These are phyloP conservation scores for Scleropages formosus DNA, from an alignment of 2,797 vertebrate genomes.

Conservation along the genomic window DNA sequence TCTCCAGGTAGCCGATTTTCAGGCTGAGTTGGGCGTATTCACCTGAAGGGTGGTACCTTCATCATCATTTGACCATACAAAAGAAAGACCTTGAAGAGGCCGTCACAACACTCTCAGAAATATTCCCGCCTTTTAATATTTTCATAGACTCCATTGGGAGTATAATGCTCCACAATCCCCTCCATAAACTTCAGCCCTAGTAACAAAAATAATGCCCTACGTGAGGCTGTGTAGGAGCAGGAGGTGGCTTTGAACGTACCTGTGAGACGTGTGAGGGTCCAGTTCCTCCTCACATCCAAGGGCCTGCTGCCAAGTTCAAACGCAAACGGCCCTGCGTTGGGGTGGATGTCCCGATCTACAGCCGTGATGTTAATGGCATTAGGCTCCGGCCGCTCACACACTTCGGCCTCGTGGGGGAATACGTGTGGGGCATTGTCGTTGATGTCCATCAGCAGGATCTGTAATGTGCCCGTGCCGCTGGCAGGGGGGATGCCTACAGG, in stretches of 20 bases:
- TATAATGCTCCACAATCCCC: background rate
- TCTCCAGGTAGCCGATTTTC: slow-evolving; percentile 86
- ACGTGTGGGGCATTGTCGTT: slow-evolving; percentile 96
- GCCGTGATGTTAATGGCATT: slow-evolving; percentile 96
- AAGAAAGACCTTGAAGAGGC: slow-evolving; percentile 21
- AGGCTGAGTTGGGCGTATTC: slow-evolving; percentile 89
- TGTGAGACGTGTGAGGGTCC: slow-evolving; percentile 90
- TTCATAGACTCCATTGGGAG: background rate
- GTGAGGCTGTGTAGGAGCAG: background rate
- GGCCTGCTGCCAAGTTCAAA: slow-evolving; percentile 87
- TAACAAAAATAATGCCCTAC: background rate
- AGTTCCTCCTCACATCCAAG: slow-evolving; percentile 82
- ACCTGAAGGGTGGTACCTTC: slow-evolving; percentile 59
- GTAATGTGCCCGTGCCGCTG: slow-evolving; percentile 92
- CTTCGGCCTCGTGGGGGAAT: slow-evolving; percentile 84
- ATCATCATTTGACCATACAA: slow-evolving; percentile 8
- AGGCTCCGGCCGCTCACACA: slow-evolving; percentile 88
- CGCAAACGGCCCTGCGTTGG: slow-evolving; percentile 90
- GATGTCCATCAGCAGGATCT: slow-evolving; percentile 89
- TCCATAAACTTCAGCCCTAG: background rate
- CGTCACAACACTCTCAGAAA: background rate
- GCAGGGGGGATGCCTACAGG: slow-evolving; percentile 79
- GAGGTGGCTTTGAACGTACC: slow-evolving; percentile 64
- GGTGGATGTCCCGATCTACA: slow-evolving; percentile 86
- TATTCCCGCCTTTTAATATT: background rate